Conservation (phyloP, 1,140 invertebrate genomes). For the Drosophila watanabei region DNA sequence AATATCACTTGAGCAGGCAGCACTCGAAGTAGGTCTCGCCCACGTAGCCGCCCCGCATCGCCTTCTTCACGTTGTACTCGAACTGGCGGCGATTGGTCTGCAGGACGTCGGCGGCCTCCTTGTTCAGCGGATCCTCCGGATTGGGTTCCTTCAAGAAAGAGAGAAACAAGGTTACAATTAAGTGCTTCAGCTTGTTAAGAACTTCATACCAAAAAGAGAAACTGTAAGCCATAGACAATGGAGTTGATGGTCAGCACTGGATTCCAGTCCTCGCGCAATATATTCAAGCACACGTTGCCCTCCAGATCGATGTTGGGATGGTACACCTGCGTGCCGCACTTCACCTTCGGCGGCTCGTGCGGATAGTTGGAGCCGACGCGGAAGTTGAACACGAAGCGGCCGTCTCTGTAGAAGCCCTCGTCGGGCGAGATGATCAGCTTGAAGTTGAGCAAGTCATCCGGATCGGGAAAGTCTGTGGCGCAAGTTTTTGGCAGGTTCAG, state of each 20-base stretch:
- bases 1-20: conserved; percentile 97
- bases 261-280: conserved; percentile 99
- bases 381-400: conserved; percentile 98
- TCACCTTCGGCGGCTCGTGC: conserved; percentile 98
- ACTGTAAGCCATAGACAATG: conserved; percentile 98
- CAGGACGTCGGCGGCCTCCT: conserved; percentile 99
- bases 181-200: too few relatives aligned
- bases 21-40: conserved; percentile 97
- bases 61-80: conserved; percentile 98
- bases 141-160: conserved; percentile 95
- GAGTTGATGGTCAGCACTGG: conserved; percentile 99
- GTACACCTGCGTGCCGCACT: conserved; percentile 97
- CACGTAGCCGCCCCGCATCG: conserved; percentile 97
- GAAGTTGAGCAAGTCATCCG: conserved; percentile 98
- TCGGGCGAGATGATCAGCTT: conserved; percentile 98
- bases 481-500: conserved; percentile 98
- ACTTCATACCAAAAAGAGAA: conserved; percentile 94
- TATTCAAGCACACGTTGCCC: conserved; percentile 98
- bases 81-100: conserved; percentile 97
- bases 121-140: conserved; percentile 99
- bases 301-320: conserved; percentile 98
- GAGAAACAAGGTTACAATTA: not conserved
- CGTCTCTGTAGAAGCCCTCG: conserved; percentile 98
- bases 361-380: conserved; percentile 98
- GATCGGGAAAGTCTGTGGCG: conserved; percentile 97